A percentile compares a stretch with the other conserved stretches of the same genome.
These are phyloP conservation scores for Proterorhinus semilunaris DNA, from an alignment of 2,113 vertebrate species.

Conservation along the genomic window DNA sequence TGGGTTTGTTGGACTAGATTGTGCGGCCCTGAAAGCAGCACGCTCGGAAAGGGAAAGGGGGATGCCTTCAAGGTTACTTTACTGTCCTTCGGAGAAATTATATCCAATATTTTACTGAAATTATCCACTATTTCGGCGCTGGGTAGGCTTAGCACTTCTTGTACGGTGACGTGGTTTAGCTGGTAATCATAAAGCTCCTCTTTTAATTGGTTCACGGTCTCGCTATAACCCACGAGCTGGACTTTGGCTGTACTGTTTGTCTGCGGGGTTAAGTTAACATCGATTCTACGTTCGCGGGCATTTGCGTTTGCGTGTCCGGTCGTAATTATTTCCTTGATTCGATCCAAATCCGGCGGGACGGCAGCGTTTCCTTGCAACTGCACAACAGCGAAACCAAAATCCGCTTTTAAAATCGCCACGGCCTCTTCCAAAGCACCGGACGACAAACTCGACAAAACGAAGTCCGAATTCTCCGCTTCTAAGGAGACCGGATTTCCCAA, in stretches of 20 bases:
- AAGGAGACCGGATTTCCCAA: slow-evolving; percentile 55
- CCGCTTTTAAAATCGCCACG: slow-evolving; percentile 23
- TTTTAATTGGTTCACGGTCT: slow-evolving; percentile 50
- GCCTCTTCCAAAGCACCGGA: slow-evolving; percentile 53
- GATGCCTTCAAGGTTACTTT: slow-evolving; percentile 30
- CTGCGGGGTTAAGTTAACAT: slow-evolving; percentile 35
- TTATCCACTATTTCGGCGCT: slow-evolving; percentile 45
- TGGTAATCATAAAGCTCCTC: slow-evolving; percentile 47
- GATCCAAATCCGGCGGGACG: slow-evolving; percentile 21
- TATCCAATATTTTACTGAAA: slow-evolving; percentile 40
- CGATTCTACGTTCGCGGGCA: slow-evolving; percentile 16
- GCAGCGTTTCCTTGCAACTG: slow-evolving; percentile 34
- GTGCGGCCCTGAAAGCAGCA: slow-evolving; percentile 56
- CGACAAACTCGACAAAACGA: slow-evolving; percentile 62
- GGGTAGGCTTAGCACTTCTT: slow-evolving; percentile 34
- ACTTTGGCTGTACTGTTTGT: slow-evolving; percentile 14
- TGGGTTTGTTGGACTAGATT: slow-evolving; percentile 28
- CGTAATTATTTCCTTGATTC: slow-evolving; percentile 47
- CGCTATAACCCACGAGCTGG: slow-evolving; percentile 54
- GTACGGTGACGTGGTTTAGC: slow-evolving; percentile 31
- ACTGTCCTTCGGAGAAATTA: slow-evolving; percentile 33
- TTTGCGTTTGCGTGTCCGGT: slow-evolving; percentile 39
- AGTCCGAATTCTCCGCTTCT: slow-evolving; percentile 23
- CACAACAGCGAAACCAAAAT: slow-evolving; percentile 35
- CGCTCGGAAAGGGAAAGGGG: slow-evolving; percentile 21